Conservation (phyloP, 2,113 vertebrate species). For the Miniopterus natalensis region DNA sequence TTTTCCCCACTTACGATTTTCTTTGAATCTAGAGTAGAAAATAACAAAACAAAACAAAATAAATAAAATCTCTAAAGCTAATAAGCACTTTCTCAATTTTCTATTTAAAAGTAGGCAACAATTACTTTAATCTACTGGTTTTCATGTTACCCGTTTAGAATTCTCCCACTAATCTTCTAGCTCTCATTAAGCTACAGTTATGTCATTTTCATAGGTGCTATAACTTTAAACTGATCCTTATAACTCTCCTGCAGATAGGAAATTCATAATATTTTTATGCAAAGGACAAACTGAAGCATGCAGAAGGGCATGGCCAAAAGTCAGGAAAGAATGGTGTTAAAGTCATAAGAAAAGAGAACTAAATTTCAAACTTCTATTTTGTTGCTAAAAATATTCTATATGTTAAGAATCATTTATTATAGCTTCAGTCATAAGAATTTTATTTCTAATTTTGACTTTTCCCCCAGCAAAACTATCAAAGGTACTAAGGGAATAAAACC, state of each 20-base stretch:
- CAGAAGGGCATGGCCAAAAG: neutral
- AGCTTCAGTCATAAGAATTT: neutral
- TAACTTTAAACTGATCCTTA: constrained; percentile 1
- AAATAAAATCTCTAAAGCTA: constrained; percentile 9
- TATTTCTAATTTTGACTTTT: constrained; percentile 29
- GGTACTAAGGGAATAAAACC: neutral
- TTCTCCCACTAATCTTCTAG: neutral
- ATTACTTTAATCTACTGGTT: constrained; percentile 32
- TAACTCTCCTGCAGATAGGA: neutral
- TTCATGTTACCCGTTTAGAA: neutral
- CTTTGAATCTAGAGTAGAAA: neutral
- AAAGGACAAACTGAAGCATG: neutral
- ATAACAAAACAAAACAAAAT: neutral
- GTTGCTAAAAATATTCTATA: neutral
- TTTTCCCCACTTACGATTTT: neutral
- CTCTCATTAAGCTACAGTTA: neutral
- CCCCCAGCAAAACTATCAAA: neutral
- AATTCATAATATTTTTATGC: neutral
- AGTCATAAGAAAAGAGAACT: neutral
- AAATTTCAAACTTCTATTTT: neutral
- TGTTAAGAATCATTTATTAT: neutral
- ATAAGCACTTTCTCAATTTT: neutral
- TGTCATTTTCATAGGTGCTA: neutral
- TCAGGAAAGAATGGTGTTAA: neutral
- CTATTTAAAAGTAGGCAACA: neutral